Base-by-base conservation (phyloP, 1,140 invertebrate genomes). In the Tachypleus tridentatus region DNA sequence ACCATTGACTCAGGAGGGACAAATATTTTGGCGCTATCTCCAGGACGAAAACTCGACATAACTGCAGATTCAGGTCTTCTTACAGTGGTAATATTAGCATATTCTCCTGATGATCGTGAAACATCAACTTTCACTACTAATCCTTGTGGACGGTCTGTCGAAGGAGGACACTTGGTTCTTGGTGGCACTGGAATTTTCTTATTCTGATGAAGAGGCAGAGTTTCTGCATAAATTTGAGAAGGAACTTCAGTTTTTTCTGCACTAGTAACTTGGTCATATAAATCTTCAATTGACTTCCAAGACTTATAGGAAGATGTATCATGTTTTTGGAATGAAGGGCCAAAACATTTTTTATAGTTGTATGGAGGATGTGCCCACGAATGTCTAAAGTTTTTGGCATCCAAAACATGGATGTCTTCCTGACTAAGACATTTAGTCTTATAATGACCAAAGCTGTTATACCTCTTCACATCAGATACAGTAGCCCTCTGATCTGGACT, bases 1-100 rank as follows among this genome's bases (percentile, higher is more conserved):
- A 87, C 88, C 69, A 90, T 82, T 73, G 89, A 89, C 72, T 89
- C 86, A n/a, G 91, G 91, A 51, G 87, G 88, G 7, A 90, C 91
- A 76, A 93, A 93, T 53, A 93, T 77, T 76, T 93, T 93, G 65
- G 90, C 89, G 79, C 82, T 86, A 68, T 87, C 85, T 57, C 86
- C 82, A 1, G 91, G 91, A 84, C 75, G 72, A 77, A 93, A 93
- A 70, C 88, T 90, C 7, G 89, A 92, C 79, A 89, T 86, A 47
- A 88, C 59, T 4, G 64, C 62, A 50, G 59, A 11, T 56, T n/a
- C 51, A 5, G 64, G 61, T 10, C 64, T 65, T 60, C 65, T 56
- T 51, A 51, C 57, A 11, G 66, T 60, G 58, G 62, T 62, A 53
- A 69, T 63, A 63, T 69, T 69, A 6, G 68, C 68, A 61, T 69